A percentile compares a stretch with the other conserved stretches of the same genome.
Evolutionary conservation across 1,140 invertebrate species (phyloP).

Genomic region (Eueides isabella): DNA sequence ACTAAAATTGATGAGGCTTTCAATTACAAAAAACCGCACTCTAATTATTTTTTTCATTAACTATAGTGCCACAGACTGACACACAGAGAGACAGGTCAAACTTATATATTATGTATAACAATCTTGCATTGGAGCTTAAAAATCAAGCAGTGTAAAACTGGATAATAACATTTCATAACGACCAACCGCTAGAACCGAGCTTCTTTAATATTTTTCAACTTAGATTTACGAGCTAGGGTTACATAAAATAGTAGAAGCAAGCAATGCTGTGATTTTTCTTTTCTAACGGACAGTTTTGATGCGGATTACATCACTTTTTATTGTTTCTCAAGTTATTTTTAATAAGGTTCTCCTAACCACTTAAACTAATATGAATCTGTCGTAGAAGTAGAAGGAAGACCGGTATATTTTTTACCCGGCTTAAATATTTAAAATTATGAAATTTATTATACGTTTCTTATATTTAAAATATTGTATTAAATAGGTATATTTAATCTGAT

Average conservation of each 20-base stretch:
- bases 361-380: background rate
- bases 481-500: too few species aligned
- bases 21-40: too few species aligned
- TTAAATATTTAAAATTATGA: background rate
- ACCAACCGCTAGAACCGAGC: background rate
- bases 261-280: background rate
- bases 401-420: background rate
- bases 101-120: too few species aligned
- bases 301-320: background rate
- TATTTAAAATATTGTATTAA: too few species aligned
- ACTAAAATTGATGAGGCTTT: too few species aligned
- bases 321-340: background rate
- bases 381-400: background rate
- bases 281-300: background rate
- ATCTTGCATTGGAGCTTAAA: too few species aligned
- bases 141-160: background rate
- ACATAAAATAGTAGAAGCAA: background rate
- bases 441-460: background rate
- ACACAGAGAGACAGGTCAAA: too few species aligned
- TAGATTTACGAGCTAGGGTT: conserved; percentile 1
- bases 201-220: conserved; percentile 10
- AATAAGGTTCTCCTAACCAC: background rate
- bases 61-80: too few species aligned
- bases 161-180: background rate
- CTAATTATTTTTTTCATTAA: too few species aligned